Conservation (phyloP, 2,888 invertebrate genomes). For the Clistopyga incitator region DNA sequence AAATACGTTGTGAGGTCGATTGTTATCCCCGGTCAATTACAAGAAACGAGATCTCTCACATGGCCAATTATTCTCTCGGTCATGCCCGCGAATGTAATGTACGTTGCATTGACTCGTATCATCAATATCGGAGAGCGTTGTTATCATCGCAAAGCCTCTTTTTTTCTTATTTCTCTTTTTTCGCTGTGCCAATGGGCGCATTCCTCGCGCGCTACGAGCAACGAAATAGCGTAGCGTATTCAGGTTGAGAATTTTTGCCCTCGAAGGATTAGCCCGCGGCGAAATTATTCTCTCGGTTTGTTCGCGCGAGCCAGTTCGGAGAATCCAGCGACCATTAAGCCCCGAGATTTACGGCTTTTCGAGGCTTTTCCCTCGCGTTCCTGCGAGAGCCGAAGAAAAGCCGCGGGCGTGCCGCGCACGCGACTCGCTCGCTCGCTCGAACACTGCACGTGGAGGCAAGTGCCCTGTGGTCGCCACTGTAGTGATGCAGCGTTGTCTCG, state of each 20-base stretch:
- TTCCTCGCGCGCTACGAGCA: neutral
- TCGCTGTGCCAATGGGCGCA: neutral
- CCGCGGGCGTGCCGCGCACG: slow-evolving; percentile 65
- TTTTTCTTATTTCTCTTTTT: neutral
- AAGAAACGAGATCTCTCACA: slow-evolving; percentile 68
- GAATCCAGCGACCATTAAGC: slow-evolving; percentile 56
- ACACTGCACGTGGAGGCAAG: neutral
- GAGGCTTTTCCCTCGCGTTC: slow-evolving; percentile 60
- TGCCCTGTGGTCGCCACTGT: slow-evolving; percentile 18
- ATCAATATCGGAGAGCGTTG: neutral
- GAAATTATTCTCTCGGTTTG: slow-evolving; percentile 56
- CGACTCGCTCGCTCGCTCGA: slow-evolving; percentile 50
- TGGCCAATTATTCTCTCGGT: slow-evolving; percentile 64
- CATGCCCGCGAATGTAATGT: slow-evolving; percentile 49
- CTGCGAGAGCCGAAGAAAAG: slow-evolving; percentile 53
- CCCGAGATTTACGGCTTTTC: slow-evolving; percentile 64
- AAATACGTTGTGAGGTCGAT: slow-evolving; percentile 62
- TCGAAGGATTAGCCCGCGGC: slow-evolving; percentile 43
- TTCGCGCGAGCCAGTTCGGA: slow-evolving; percentile 40
- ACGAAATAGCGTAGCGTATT: neutral
- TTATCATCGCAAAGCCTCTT: neutral
- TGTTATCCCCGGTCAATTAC: slow-evolving; percentile 73
- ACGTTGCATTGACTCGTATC: slow-evolving; percentile 15
- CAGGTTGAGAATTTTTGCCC: slow-evolving; percentile 4
- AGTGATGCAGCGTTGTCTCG: too few species aligned